phyloP scores from a whole-genome alignment of 2,888 invertebrate species.

The Cremastobaeus sp. region DNA sequence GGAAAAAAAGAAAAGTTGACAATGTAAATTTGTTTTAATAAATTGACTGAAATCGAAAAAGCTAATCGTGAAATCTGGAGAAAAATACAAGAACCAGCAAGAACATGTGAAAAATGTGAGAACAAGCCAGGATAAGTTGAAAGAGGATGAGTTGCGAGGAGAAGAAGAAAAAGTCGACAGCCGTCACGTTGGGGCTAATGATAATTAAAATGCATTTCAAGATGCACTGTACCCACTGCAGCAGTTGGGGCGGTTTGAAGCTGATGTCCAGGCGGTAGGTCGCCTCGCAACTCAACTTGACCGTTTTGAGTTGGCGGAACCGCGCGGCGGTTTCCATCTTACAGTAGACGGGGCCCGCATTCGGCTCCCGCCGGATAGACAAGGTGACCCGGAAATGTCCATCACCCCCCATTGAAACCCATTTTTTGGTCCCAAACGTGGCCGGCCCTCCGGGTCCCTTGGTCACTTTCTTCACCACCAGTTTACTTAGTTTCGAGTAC shows the following conservation, averaged over 20 bases:
- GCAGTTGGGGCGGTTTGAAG: slow-evolving; percentile 80
- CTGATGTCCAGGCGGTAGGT: slow-evolving; percentile 80
- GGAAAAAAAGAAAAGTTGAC: too few relatives aligned
- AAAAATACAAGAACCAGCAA: too few relatives aligned
- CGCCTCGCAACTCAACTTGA: slow-evolving; percentile 80
- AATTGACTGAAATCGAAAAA: too few relatives aligned
- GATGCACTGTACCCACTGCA: slow-evolving; percentile 79
- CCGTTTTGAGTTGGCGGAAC: slow-evolving; percentile 80
- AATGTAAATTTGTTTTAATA: too few relatives aligned
- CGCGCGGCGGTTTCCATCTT: slow-evolving; percentile 81
- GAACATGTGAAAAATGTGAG: background rate
- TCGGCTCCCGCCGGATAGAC: slow-evolving; percentile 79
- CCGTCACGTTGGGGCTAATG: slow-evolving; percentile 1
- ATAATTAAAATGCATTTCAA: slow-evolving; percentile 43
- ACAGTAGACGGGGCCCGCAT: slow-evolving; percentile 79
- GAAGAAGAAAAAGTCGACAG: background rate
- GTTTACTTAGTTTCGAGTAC: too few relatives aligned
- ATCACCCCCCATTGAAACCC: slow-evolving; percentile 71
- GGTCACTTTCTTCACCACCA: slow-evolving; percentile 5
- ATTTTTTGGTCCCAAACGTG: slow-evolving; percentile 47
- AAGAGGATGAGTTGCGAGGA: too few relatives aligned
- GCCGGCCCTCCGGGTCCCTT: slow-evolving; percentile 26
- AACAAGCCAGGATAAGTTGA: background rate
- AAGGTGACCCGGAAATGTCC: slow-evolving; percentile 79
- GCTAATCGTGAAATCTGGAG: too few relatives aligned